phyloP scores from a whole-genome alignment of 2,113 vertebrate species.

The Cochlearius cochlearius region DNA sequence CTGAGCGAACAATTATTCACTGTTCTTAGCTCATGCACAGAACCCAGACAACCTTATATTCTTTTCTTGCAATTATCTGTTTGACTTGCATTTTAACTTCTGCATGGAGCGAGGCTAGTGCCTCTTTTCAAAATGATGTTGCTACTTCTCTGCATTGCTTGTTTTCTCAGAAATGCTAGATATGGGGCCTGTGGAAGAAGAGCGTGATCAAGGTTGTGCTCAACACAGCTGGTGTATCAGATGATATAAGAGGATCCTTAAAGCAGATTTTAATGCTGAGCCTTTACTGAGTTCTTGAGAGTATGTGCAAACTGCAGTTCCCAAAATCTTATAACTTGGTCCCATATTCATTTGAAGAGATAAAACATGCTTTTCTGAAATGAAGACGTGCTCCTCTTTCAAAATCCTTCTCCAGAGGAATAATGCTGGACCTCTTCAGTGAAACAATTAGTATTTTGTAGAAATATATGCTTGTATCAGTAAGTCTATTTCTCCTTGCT shows the following conservation, averaged over 20 bases:
- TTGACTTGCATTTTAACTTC: neutral
- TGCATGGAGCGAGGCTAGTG: neutral
- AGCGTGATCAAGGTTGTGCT: neutral
- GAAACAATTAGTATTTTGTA: neutral
- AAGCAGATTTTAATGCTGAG: neutral
- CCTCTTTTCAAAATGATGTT: neutral
- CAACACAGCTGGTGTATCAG: neutral
- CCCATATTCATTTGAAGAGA: neutral
- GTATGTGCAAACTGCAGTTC: neutral
- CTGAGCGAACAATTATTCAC: neutral
- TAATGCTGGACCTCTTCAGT: neutral
- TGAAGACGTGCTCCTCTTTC: neutral
- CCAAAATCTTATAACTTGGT: neutral
- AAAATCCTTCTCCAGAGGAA: neutral
- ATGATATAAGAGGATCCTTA: neutral
- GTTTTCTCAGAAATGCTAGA: neutral
- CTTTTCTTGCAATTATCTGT: neutral
- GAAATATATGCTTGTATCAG: neutral
- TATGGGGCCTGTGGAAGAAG: neutral
- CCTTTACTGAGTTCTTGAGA: neutral
- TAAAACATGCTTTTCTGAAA: neutral
- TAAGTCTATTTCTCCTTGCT: neutral
- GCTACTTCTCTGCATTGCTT: neutral
- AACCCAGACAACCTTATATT: neutral
- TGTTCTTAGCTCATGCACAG: neutral